These are phyloP conservation scores for Toxonevra muliebris DNA, from an alignment of 2,888 invertebrate species.

Conservation along the genomic window DNA sequence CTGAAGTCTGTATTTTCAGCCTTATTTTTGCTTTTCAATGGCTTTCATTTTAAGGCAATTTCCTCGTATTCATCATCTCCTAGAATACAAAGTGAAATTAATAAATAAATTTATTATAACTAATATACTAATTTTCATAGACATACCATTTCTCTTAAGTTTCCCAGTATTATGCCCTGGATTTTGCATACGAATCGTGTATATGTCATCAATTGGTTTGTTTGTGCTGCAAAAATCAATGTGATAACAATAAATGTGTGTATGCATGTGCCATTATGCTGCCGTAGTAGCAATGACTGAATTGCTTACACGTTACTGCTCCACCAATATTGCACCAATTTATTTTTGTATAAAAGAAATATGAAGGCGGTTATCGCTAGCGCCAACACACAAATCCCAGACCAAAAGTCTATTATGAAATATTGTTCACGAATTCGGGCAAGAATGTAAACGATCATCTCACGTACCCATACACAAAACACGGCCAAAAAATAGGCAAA, in stretches of 20 bases:
- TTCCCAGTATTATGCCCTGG: too few relatives aligned
- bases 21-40: background rate
- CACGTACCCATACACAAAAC: conserved; percentile 52
- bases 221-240: background rate
- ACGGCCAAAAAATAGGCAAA: conserved; percentile 50
- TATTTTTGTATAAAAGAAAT: conserved; percentile 52
- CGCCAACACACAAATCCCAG: conserved; percentile 51
- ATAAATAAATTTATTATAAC: too few relatives aligned
- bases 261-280: background rate
- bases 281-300: too few relatives aligned
- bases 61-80: conserved; percentile 12
- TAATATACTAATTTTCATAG: too few relatives aligned
- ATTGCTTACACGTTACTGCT: conserved; percentile 52
- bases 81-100: conserved; percentile 4
- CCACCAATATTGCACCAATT: conserved; percentile 54
- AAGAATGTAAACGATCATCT: conserved; percentile 52
- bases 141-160: too few relatives aligned
- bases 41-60: conserved; percentile 17
- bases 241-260: background rate
- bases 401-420: conserved; percentile 57
- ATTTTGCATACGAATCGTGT: conserved; percentile 12
- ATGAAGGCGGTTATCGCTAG: conserved; percentile 53
- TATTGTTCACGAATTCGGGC: conserved; percentile 52
- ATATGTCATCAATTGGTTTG: conserved; percentile 5
- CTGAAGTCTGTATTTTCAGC: too few relatives aligned